Percentiles rank a stretch among this genome's conserved stretches.
Conservation (phyloP, 1,140 invertebrate species). For the Drosophila lini region DNA sequence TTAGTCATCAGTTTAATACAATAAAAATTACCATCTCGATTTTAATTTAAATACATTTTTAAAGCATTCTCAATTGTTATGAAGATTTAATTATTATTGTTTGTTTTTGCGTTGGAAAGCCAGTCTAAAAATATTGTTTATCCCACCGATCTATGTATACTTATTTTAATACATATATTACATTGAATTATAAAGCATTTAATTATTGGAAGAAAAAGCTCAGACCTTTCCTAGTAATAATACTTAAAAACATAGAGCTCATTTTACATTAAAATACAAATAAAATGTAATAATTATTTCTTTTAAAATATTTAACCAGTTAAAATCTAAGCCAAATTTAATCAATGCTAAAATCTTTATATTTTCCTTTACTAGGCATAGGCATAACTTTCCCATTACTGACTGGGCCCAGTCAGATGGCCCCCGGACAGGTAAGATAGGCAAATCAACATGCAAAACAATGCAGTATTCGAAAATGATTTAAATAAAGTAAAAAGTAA, state of each 20-base stretch:
- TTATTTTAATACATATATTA: no score
- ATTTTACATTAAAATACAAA: not conserved
- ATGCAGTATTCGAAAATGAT: constrained; percentile 35
- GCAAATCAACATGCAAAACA: constrained; percentile 57
- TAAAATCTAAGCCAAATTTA: not conserved
- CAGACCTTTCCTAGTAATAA: no score
- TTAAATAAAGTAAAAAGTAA: constrained; percentile 14
- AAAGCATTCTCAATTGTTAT: no score
- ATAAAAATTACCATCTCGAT: no score
- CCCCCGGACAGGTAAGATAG: constrained; percentile 32
- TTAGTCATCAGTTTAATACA: not conserved
- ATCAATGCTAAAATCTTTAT: not conserved
- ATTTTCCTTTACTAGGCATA: not conserved
- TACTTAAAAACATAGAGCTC: no score
- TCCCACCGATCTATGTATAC: no score
- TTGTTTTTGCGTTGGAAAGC: no score
- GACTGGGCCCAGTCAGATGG: not conserved
- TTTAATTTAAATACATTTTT: not conserved
- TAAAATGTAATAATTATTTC: not conserved
- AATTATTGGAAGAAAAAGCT: no score
- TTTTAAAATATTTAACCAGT: not conserved
- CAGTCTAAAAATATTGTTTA: no score
- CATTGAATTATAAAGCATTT: no score
- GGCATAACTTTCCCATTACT: not conserved
- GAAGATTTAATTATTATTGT: no score